Base-by-base conservation (phyloP, 2,888 invertebrate species). In the Lepetodrilus schrolli region DNA sequence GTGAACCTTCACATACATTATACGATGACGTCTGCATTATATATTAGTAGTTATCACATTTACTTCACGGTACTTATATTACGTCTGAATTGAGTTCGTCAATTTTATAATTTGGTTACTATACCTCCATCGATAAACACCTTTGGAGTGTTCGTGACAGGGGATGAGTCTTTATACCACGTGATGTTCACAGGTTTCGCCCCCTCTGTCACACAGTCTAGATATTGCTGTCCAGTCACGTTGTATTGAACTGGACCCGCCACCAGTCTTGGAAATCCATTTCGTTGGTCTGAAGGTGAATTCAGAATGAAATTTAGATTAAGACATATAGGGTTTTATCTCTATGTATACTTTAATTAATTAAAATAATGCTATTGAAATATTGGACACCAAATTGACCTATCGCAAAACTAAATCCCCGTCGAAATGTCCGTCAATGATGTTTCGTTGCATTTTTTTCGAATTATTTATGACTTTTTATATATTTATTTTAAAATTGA, bases 161-260 rank as follows among this genome's bases (percentile, higher is more conserved):
- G 68, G n/a, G 21, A 68, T 1, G 68, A 68, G 34, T 68, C 47
- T 30, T 68, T 47, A 47, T 68, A 68, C 68, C 68, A 68, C 26
- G 68, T 68, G 68, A 68, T 68, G 47, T 68, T 68, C 13, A 30
- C 38, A 10, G 21, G 26, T 23, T 21, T 23, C 5, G 13, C 17
- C 4, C 68, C 47, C n/a, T 43, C 68, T n/a, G 30, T 17, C n/a
- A 43, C 68, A 47, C 68, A 68, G n/a, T 38, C 26, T 23, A 68
- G 68, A 8, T 26, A 68, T 4, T 21, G 30, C 26, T 47, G 38
- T 4, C 68, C 68, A 21, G 26, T 38, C 0, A 38, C 17, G 26
- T 68, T 47, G n/a, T 47, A n/a, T 47, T 23, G 7, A 8, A 5
- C n/a, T 1, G 68, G 68, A 21, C 47, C 38, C 1, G 10, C n/a